Evolutionary conservation across 2,113 vertebrate genomes (phyloP).

Genomic region (Erpornis zantholeuca): DNA sequence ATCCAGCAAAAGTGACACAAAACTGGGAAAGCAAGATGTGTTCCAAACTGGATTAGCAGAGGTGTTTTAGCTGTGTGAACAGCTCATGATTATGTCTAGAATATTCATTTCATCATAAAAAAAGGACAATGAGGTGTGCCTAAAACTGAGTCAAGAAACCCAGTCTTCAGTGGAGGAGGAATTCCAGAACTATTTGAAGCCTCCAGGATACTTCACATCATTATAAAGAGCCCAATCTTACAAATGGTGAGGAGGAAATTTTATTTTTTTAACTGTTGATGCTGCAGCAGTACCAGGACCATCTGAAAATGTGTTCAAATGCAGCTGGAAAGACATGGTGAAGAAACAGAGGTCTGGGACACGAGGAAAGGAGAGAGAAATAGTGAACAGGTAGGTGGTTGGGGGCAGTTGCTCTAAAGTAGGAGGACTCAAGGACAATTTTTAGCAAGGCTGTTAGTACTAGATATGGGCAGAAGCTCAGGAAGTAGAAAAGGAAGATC

Average conservation of each 20-base stretch:
- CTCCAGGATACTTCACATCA: neutral
- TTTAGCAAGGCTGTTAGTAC: neutral
- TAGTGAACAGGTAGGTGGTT: rapidly evolving
- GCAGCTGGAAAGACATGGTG: neutral
- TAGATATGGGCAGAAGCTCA: neutral
- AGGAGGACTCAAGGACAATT: neutral
- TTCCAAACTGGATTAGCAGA: neutral
- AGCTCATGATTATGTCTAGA: neutral
- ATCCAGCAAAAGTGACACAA: neutral
- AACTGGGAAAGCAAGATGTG: neutral
- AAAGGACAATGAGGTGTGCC: neutral
- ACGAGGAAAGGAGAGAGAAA: neutral
- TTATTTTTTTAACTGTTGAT: neutral
- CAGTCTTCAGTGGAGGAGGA: neutral
- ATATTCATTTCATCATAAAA: neutral
- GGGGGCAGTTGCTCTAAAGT: neutral
- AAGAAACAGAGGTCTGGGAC: neutral
- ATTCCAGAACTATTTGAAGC: neutral
- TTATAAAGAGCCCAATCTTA: neutral
- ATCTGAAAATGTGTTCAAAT: neutral
- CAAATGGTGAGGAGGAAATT: neutral
- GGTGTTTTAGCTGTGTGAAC: neutral
- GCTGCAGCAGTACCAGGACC: neutral
- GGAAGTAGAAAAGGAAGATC: neutral
- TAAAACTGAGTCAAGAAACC: neutral